Percentiles rank a stretch among this genome's conserved stretches.
Conservation (phyloP, 2,113 vertebrate genomes). For the Fulmarus glacialis region DNA sequence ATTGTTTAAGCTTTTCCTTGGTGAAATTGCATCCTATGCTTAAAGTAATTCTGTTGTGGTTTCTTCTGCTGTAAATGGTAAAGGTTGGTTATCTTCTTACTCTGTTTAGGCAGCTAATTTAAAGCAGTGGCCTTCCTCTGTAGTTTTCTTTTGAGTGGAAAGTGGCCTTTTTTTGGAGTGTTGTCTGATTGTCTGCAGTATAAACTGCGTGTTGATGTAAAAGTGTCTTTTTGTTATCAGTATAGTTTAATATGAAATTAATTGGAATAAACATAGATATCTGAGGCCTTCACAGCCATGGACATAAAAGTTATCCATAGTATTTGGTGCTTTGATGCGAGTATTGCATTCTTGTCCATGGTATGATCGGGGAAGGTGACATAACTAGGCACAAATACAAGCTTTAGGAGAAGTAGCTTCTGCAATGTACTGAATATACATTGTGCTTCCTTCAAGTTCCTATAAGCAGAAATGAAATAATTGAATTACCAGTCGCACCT, state of each 20-base stretch:
- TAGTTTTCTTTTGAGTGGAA: background rate
- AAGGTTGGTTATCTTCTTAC: background rate
- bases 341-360: accelerated
- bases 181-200: background rate
- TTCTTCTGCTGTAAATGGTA: background rate
- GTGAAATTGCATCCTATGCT: background rate
- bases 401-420: background rate
- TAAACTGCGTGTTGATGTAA: background rate
- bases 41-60: background rate
- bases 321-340: background rate
- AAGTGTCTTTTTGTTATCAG: background rate
- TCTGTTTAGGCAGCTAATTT: background rate
- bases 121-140: background rate
- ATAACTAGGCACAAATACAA: background rate
- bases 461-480: background rate
- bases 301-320: background rate
- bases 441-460: background rate
- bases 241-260: background rate
- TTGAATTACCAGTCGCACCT: background rate
- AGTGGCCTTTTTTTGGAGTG: background rate
- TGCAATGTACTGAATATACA: background rate
- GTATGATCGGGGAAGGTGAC: background rate
- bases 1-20: background rate
- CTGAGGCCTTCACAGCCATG: background rate
- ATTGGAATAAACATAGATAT: background rate